These are phyloP conservation scores for Spilosoma lubricipeda DNA, from an alignment of 2,888 invertebrate genomes.

Conservation along the genomic window DNA sequence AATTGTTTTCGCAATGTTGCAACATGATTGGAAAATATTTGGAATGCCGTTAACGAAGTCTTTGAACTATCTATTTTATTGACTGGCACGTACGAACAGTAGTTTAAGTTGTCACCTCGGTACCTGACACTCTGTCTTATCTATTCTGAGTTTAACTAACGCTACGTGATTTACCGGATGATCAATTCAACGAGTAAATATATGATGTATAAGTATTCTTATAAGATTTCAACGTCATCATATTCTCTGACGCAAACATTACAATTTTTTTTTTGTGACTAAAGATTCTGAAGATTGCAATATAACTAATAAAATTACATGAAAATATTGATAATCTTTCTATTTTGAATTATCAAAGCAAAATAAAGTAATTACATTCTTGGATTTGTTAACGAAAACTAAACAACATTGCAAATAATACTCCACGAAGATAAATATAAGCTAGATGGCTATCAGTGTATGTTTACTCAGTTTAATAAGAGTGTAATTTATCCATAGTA, in stretches of 20 bases:
- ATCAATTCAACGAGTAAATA: neutral
- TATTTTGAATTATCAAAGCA: neutral
- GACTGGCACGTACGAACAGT: neutral
- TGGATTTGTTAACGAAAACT: neutral
- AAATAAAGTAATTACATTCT: neutral
- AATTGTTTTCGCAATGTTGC: slow-evolving; percentile 57
- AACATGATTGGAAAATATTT: slow-evolving; percentile 45
- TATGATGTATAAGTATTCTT: no score
- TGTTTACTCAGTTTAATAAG: slow-evolving; percentile 30
- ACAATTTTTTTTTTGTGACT: neutral
- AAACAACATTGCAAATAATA: neutral
- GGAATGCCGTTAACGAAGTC: slow-evolving; percentile 49
- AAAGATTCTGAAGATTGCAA: neutral
- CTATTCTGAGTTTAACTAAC: neutral
- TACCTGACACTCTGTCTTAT: neutral
- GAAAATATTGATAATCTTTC: neutral
- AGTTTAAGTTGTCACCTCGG: neutral
- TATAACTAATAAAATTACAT: neutral
- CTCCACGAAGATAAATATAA: neutral
- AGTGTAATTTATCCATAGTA: slow-evolving; percentile 41
- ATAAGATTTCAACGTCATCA: neutral
- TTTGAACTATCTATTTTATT: slow-evolving; percentile 33
- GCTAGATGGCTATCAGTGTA: slow-evolving; percentile 11
- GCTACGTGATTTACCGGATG: neutral
- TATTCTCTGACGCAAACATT: neutral